Evolutionary conservation across 2,888 invertebrate species (phyloP).

Genomic region (Dryobota labecula): DNA sequence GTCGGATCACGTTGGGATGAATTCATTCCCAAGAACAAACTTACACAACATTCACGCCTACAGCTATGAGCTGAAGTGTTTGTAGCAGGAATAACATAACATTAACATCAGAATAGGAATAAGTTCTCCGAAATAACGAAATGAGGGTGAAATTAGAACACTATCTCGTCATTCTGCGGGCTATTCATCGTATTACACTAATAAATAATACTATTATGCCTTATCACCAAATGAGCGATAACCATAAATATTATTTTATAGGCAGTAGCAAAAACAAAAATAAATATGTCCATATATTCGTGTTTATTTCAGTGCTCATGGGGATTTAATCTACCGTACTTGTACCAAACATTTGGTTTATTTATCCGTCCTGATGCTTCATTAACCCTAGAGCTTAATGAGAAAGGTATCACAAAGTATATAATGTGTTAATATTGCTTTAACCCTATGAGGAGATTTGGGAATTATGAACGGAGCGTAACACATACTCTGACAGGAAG

Average conservation of each 20-base stretch:
- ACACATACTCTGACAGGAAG: background rate
- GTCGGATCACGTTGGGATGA: too few species aligned
- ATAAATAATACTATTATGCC: background rate
- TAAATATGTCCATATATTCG: background rate
- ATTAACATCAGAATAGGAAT: background rate
- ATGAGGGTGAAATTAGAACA: background rate
- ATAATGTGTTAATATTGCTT: background rate
- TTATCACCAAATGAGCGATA: background rate
- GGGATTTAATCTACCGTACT: background rate
- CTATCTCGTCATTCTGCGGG: background rate
- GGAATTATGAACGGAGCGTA: background rate
- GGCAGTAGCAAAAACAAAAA: background rate
- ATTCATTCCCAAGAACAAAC: too few species aligned
- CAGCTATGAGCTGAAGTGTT: too few species aligned
- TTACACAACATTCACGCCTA: too few species aligned
- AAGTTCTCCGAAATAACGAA: background rate
- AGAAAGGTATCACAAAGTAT: slow-evolving; percentile 15
- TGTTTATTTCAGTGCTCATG: background rate
- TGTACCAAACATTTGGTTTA: background rate
- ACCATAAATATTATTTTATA: background rate
- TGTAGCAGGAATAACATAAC: background rate
- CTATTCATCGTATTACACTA: background rate
- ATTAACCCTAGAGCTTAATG: background rate
- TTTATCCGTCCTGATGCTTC: background rate
- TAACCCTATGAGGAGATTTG: background rate